Evolutionary conservation across 1,140 invertebrate genomes (phyloP).

Genomic region (Pteromalus puparum): DNA sequence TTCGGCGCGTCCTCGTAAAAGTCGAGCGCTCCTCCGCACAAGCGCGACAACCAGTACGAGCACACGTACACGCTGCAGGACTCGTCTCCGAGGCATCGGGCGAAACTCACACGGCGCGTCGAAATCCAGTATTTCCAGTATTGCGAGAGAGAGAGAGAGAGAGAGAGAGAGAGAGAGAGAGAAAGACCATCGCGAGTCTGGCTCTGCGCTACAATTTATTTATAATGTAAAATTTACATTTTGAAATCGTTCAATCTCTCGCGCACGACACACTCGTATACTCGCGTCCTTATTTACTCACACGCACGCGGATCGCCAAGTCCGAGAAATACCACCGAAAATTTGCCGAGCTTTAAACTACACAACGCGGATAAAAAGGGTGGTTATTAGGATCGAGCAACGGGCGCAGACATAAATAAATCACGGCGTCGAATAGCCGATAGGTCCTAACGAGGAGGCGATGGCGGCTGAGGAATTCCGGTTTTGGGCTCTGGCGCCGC

Average conservation of each 20-base stretch:
- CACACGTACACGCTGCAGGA: background rate
- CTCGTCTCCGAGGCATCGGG: background rate
- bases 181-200: background rate
- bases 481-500: background rate
- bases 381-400: no score
- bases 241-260: background rate
- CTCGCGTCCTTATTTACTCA: no score
- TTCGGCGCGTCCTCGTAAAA: background rate
- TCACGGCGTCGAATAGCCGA: background rate
- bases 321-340: no score
- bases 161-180: background rate
- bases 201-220: conserved; percentile 17
- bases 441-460: background rate
- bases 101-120: background rate
- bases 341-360: background rate
- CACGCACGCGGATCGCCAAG: no score
- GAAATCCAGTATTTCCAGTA: conserved; percentile 45
- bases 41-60: background rate
- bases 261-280: no score
- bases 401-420: background rate
- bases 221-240: conserved; percentile 18
- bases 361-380: background rate
- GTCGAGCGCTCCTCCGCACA: background rate
- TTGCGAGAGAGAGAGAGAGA: background rate
- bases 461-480: background rate